Evolutionary conservation across 2,113 vertebrate genomes (phyloP).

Genomic region (Paraplagusia blochii): DNA sequence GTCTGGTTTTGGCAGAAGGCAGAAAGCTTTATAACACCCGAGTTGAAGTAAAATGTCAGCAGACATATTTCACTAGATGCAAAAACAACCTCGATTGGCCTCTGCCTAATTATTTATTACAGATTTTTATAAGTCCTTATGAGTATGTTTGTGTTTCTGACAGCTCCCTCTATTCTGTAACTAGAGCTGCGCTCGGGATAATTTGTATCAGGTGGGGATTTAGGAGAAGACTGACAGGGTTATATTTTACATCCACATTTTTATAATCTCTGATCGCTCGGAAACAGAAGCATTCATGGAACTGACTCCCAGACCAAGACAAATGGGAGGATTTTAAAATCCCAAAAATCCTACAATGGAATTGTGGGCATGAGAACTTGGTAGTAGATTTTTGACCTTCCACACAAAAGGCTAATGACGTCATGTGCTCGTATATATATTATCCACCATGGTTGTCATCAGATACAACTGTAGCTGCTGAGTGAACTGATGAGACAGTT

Average conservation of each 20-base stretch:
- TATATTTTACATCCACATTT: conserved; percentile 1
- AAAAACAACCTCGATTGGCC: conserved; percentile 44
- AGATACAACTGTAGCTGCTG: too few relatives aligned
- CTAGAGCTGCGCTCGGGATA: conserved; percentile 14
- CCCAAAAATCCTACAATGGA: background rate
- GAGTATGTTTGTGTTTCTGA: conserved; percentile 45
- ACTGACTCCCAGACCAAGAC: background rate
- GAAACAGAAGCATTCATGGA: background rate
- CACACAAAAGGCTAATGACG: too few relatives aligned
- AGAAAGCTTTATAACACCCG: conserved; percentile 37
- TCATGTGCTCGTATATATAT: too few relatives aligned
- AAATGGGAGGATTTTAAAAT: background rate
- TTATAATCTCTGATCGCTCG: conserved; percentile 10
- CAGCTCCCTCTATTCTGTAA: conserved; percentile 37
- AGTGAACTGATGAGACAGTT: too few relatives aligned
- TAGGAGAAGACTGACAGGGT: conserved; percentile 10
- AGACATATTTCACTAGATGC: conserved; percentile 43
- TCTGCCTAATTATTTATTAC: conserved; percentile 33
- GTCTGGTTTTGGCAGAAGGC: conserved; percentile 49
- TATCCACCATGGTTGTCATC: too few relatives aligned
- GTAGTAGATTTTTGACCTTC: background rate
- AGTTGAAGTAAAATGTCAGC: conserved; percentile 41
- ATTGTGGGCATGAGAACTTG: background rate
- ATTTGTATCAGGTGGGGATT: conserved; percentile 19
- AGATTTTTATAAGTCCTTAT: conserved; percentile 39